phyloP scores from a whole-genome alignment of 1,140 invertebrate species.

The Drosophila pachea region DNA sequence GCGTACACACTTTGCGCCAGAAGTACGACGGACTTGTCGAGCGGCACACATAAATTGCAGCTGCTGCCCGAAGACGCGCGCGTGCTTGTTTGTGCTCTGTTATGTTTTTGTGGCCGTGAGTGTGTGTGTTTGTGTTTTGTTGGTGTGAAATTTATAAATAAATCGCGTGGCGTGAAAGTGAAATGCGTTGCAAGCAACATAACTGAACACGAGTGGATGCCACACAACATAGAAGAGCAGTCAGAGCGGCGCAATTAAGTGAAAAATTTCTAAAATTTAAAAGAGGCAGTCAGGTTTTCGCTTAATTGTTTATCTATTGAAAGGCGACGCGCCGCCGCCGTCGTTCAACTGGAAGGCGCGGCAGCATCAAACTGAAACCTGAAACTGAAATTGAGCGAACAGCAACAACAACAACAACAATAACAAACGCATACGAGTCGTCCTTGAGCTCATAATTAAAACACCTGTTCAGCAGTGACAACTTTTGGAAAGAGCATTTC shows the following conservation, averaged over 20 bases:
- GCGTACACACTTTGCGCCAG: slow-evolving; percentile 21
- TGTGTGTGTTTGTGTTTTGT: slow-evolving; percentile 22
- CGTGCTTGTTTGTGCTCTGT: slow-evolving; percentile 25
- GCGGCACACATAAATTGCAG: slow-evolving; percentile 60
- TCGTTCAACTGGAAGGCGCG: slow-evolving; percentile 55
- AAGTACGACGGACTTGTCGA: slow-evolving; percentile 26
- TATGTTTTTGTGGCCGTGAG: background rate
- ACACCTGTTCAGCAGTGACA: slow-evolving; percentile 55
- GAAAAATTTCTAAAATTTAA: slow-evolving; percentile 47
- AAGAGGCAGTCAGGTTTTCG: slow-evolving; percentile 33
- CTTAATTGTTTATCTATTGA: slow-evolving; percentile 39
- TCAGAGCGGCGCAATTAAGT: slow-evolving; percentile 59
- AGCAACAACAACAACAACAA: slow-evolving; percentile 10
- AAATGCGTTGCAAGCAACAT: slow-evolving; percentile 60
- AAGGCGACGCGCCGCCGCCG: slow-evolving; percentile 22
- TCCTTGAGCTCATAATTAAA: slow-evolving; percentile 63
- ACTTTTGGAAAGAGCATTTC: slow-evolving; percentile 21
- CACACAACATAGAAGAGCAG: slow-evolving; percentile 32
- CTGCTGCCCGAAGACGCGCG: slow-evolving; percentile 44
- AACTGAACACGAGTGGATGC: slow-evolving; percentile 37
- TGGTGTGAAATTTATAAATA: slow-evolving; percentile 50
- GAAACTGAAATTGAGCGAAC: slow-evolving; percentile 28
- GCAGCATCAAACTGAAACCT: slow-evolving; percentile 36
- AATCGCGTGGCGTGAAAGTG: slow-evolving; percentile 66
- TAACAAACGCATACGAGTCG: slow-evolving; percentile 30